Evolutionary conservation across 2,113 vertebrate genomes (phyloP).

Genomic region (Prionailurus bengalensis): DNA sequence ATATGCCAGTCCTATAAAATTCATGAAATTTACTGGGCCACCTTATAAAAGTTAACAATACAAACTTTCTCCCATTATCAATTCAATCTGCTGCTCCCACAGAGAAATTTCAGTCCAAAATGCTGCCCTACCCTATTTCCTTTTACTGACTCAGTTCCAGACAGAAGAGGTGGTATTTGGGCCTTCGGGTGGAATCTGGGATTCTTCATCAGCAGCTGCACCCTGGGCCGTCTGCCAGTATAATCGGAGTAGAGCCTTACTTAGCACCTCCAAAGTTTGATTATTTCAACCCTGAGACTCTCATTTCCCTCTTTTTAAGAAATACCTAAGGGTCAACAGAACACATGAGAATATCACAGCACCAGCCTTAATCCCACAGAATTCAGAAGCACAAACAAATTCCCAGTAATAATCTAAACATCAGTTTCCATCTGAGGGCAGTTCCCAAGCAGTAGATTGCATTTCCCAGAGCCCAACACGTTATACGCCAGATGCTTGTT

Average conservation of each 20-base stretch:
- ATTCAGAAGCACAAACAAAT: conserved; percentile 52
- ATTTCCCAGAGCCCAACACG: not conserved
- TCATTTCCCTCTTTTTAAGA: conserved; percentile 35
- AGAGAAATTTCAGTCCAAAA: conserved; percentile 63
- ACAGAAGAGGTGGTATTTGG: conserved; percentile 26
- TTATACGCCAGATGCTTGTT: not conserved
- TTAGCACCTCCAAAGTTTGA: not conserved
- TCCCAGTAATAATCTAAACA: not conserved
- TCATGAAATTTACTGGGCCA: conserved; percentile 62
- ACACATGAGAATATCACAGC: not conserved
- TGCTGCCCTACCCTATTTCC: not conserved
- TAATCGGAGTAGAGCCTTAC: not conserved
- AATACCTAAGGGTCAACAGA: conserved; percentile 31
- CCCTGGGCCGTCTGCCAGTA: not conserved
- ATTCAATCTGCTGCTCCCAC: conserved; percentile 74
- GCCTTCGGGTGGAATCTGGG: not conserved
- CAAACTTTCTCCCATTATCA: conserved; percentile 73
- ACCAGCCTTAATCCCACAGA: conserved; percentile 3
- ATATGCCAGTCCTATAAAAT: conserved; percentile 62
- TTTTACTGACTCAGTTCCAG: conserved; percentile 38
- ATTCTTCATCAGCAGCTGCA: conserved; percentile 21
- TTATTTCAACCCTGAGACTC: not conserved
- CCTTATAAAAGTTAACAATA: conserved; percentile 76
- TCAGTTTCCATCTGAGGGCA: not conserved
- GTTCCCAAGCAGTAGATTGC: conserved; percentile 37